phyloP scores from a whole-genome alignment of 2,797 vertebrate species.

The Squalus acanthias region DNA sequence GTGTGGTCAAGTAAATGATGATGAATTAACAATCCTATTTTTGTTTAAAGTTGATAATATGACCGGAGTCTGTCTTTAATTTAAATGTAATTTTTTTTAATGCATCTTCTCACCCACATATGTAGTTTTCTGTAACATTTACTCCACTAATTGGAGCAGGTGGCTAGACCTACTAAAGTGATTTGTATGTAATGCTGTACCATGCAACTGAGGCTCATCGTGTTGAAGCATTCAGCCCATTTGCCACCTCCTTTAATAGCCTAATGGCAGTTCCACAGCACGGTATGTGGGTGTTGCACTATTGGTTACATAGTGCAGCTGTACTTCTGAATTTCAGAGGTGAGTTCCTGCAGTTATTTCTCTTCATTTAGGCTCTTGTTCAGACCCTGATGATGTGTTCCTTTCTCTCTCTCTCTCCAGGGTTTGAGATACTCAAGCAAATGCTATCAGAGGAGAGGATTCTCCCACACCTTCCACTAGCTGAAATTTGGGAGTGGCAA shows the following conservation, averaged over 20 bases:
- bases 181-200: not conserved
- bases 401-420: slow-evolving; percentile 50
- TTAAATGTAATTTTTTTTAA: not conserved
- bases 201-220: not conserved
- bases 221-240: not conserved
- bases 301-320: not conserved
- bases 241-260: not conserved
- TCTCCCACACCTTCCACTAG: slow-evolving; percentile 71
- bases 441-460: slow-evolving; percentile 84
- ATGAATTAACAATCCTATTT: not conserved
- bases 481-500: slow-evolving; percentile 93
- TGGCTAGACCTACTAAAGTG: not conserved
- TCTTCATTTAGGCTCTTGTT: not conserved
- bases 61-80: not conserved
- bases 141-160: not conserved
- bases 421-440: slow-evolving; percentile 94
- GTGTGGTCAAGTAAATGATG: not conserved
- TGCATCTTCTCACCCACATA: not conserved
- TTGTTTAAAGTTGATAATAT: not conserved
- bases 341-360: not conserved
- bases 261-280: not conserved
- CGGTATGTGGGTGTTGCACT: not conserved
- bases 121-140: not conserved
- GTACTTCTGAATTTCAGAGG: not conserved
- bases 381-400: not conserved